Evolutionary conservation across 1,140 invertebrate species (phyloP), one percentile per base, ranked within the genome.

Genomic region (Drosophila santomea): DNA sequence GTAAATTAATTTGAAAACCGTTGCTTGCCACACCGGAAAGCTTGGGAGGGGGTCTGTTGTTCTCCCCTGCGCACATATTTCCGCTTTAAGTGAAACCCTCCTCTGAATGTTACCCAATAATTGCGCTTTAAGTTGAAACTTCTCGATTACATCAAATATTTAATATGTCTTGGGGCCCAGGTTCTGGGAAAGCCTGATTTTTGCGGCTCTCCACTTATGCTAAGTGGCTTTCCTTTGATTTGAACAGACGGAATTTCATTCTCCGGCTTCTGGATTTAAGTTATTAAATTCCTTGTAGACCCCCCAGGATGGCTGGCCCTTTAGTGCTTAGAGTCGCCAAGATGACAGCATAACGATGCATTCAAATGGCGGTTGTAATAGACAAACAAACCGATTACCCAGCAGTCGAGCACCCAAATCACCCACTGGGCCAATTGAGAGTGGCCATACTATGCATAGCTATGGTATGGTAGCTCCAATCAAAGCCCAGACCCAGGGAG

Each of bases 321-420:
- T 59, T 17, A 11, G 43, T 52, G 35, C 23, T 20, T 14, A 20
- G 32, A 39, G 51, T 15, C 20, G 25, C 38, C 41, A 23, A 36
- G 57, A 86, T 75, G 75, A 79, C 69, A 76, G 78, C 79, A 88
- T 88, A 86, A 86, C 83, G 72, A 76, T 74, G 75, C 75, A 85
- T 78, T 80, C 83, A 86, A 88, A 56, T 80, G 68, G 55, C 62
- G 63, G 52, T 81, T 72, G 77, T 75, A 71, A 73, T 63, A 77
- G 75, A 89, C 72, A 86, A 86, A 86, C 82, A 86, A 86, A 73
- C 75, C 83, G 83, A 86, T 86, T 86, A 86, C 83, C 63, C 83
- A 86, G 83, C 83, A 74, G 84, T 88, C 63, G 67, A 54, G 61
- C 61, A 45, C 48, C 61, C 78, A 74, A 64, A 59, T 64, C 68